Base-by-base conservation (phyloP, 2,113 vertebrate genomes). In the Maccullochella peelii region DNA sequence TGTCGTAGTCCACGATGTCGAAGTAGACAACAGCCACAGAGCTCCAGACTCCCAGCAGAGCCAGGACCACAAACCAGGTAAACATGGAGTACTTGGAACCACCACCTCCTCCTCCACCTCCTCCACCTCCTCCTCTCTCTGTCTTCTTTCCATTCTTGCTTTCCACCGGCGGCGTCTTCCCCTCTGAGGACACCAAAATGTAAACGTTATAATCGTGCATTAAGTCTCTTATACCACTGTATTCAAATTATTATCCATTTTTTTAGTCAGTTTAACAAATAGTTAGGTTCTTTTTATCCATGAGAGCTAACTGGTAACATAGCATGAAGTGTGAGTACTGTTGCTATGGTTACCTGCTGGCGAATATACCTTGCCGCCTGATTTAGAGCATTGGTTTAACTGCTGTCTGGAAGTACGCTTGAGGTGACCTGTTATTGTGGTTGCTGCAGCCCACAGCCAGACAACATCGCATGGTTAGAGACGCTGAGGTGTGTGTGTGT, bases 1-100 rank as follows among this genome's bases (percentile, higher is more conserved):
- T 96, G 92, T 98, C 97, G 73, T 99, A 99, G 92, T 99, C 98
- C 89, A 99, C 96, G 25, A 99, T 94, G 71, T 99, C 97, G 88
- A 99, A 98, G 97, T 98, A 99, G 86, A 99, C 96, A 40, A 99
- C 97, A 0, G 97, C 98, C 65, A 99, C 96, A 0, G 98, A 99
- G 1, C 97, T 97, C 98, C 98, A 99, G 52, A 97, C 97, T 8
- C 98, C 98, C 86, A 99, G 94, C 80, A 99, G 94, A 4, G 97
- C 97, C 88, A 99, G 96, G 75, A 99, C 97, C 95, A 99, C 96
- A 65, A 99, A 95, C 98, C 98, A 99, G 8, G 96, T 98, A 83
- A 99, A 97, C 92, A 98, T 94, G 1, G 98, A 98, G 87, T 95
- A 96, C 73, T 88, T 89, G 0, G 88, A 11, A 1, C 67, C 91